phyloP scores from a whole-genome alignment of 2,797 vertebrate species.

The Phrynocephalus forsythii region DNA sequence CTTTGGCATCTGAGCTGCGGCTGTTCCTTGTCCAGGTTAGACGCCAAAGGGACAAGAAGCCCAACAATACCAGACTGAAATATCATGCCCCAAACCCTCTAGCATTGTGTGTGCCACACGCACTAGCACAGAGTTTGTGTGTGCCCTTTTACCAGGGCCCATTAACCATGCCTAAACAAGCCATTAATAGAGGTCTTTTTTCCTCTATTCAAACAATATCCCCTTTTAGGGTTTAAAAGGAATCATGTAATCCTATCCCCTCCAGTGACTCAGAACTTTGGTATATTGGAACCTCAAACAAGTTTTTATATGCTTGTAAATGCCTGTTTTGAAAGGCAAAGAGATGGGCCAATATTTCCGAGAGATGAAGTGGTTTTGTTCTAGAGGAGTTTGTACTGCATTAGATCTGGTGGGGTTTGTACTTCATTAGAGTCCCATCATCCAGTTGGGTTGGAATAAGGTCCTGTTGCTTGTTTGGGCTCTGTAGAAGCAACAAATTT shows the following conservation, averaged over 20 bases:
- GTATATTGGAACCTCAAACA: constrained; percentile 58
- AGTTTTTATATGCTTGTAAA: constrained; percentile 60
- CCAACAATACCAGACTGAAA: not conserved
- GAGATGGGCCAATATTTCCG: constrained; percentile 56
- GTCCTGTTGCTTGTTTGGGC: constrained; percentile 19
- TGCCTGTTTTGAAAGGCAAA: constrained; percentile 62
- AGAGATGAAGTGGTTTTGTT: constrained; percentile 61
- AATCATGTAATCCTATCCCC: not conserved
- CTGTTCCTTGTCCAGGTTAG: not conserved
- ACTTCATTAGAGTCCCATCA: not conserved
- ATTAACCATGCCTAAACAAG: not conserved
- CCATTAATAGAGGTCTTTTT: not conserved
- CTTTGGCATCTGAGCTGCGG: not conserved
- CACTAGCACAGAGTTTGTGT: not conserved
- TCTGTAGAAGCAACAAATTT: constrained; percentile 5
- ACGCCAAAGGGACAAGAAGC: too few relatives aligned
- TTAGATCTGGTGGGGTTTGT: constrained; percentile 29
- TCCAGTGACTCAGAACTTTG: constrained; percentile 61
- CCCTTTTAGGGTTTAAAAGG: constrained; percentile 8
- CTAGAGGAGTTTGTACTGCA: constrained; percentile 19
- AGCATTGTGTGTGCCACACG: rapidly evolving
- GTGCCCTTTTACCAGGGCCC: not conserved
- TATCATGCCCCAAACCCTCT: not conserved
- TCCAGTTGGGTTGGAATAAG: not conserved
- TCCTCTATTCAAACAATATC: constrained; percentile 35